These are phyloP conservation scores for Mimachlamys varia DNA, from an alignment of 2,888 invertebrate species.

Conservation along the genomic window DNA sequence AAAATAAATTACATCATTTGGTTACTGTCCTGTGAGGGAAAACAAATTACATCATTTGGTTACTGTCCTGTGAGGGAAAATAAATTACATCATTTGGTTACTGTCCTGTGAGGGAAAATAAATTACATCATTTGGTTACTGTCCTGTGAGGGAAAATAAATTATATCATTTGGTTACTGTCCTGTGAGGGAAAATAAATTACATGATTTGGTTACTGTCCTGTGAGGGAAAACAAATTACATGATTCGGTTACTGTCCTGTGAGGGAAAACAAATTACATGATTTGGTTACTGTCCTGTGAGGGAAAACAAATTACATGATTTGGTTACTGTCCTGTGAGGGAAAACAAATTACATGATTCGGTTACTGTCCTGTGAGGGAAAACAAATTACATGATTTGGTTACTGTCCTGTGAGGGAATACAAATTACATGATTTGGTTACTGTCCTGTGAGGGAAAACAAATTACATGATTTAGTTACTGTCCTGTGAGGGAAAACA, in stretches of 20 bases:
- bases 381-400: constrained; percentile 88
- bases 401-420: constrained; percentile 89
- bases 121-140: constrained; percentile 97
- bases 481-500: constrained; percentile 86
- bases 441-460: constrained; percentile 87
- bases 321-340: constrained; percentile 93
- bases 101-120: constrained; percentile 86
- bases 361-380: constrained; percentile 92
- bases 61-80: constrained; percentile 87
- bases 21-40: constrained; percentile 89
- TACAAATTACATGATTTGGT: constrained; percentile 91
- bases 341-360: constrained; percentile 84
- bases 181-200: constrained; percentile 81
- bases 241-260: constrained; percentile 97
- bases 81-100: constrained; percentile 93
- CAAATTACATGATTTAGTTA: constrained; percentile 94
- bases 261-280: constrained; percentile 48
- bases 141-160: constrained; percentile 83
- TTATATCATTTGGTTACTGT: constrained; percentile 98
- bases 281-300: constrained; percentile 96
- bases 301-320: constrained; percentile 82
- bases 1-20: constrained; percentile 87
- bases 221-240: constrained; percentile 60
- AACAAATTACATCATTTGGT: constrained; percentile 90
- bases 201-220: constrained; percentile 99